Conservation (phyloP, 2,113 vertebrate species). For the Spea multiplicata region DNA sequence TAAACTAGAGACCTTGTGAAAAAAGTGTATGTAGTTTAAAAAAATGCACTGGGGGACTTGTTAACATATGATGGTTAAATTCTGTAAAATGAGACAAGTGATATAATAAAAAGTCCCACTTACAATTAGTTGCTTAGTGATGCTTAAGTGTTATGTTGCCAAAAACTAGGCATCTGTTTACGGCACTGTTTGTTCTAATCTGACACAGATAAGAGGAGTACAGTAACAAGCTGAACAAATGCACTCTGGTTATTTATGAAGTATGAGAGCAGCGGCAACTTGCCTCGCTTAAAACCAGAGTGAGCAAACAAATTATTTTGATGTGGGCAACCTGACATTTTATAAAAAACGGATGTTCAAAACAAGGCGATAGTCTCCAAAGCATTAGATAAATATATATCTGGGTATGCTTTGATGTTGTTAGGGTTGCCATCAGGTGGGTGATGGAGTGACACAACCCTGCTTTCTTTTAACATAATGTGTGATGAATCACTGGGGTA, state of each 20-base stretch:
- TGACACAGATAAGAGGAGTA: constrained; percentile 45
- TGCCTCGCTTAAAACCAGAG: constrained; percentile 4
- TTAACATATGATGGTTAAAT: constrained; percentile 34
- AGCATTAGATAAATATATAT: not conserved
- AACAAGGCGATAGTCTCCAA: constrained; percentile 20
- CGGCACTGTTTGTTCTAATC: constrained; percentile 41
- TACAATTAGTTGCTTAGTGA: constrained; percentile 20
- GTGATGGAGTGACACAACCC: too few relatives aligned
- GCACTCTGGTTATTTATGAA: constrained; percentile 23
- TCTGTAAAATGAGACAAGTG: constrained; percentile 40
- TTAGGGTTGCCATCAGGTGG: constrained; percentile 33
- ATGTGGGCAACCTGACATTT: constrained; percentile 30
- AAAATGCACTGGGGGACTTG: constrained; percentile 23
- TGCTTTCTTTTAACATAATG: too few relatives aligned
- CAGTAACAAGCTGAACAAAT: constrained; percentile 19
- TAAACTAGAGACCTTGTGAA: constrained; percentile 27
- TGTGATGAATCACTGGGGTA: too few relatives aligned
- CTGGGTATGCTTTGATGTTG: not conserved
- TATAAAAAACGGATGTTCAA: constrained; percentile 39
- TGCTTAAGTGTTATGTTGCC: constrained; percentile 8
- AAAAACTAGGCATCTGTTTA: constrained; percentile 41
- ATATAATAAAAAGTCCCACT: constrained; percentile 45
- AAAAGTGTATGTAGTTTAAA: constrained; percentile 36
- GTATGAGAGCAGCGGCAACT: not conserved
- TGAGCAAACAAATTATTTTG: not conserved